phyloP scores from a whole-genome alignment of 2,797 vertebrate species.

The Poeciliopsis gracilis region DNA sequence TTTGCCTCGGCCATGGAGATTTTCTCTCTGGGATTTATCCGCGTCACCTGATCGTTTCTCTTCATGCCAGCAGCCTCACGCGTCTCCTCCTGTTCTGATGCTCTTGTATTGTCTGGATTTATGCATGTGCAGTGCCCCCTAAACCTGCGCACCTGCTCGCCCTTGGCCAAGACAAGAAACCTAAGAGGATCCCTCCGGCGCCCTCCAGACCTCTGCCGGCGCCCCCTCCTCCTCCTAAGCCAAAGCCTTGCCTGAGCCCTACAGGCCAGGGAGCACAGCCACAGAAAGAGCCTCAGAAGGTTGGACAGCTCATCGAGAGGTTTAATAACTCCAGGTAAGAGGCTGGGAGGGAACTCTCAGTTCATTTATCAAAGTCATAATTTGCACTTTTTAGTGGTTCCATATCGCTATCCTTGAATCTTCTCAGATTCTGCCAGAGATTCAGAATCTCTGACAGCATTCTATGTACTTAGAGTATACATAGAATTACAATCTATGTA shows the following conservation, averaged over 20 bases:
- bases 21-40: constrained; percentile 59
- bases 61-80: constrained; percentile 31
- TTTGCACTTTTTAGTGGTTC: background rate
- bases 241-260: constrained; percentile 70
- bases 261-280: constrained; percentile 58
- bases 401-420: background rate
- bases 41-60: constrained; percentile 41
- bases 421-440: background rate
- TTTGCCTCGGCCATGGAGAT: constrained; percentile 64
- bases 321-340: constrained; percentile 87
- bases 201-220: constrained; percentile 83
- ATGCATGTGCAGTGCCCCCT: constrained; percentile 84
- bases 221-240: constrained; percentile 79
- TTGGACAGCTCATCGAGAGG: constrained; percentile 84
- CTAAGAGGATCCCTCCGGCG: constrained; percentile 82
- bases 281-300: constrained; percentile 76
- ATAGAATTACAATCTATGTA: background rate
- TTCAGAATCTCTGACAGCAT: no score
- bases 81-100: constrained; percentile 35
- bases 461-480: no score
- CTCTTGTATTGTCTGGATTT: constrained; percentile 30
- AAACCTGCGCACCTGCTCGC: constrained; percentile 86
- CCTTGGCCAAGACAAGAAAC: constrained; percentile 83
- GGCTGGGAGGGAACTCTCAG: background rate
- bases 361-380: background rate